These are phyloP conservation scores for Phyllotreta cruciferae DNA, from an alignment of 2,888 invertebrate genomes.

Conservation along the genomic window DNA sequence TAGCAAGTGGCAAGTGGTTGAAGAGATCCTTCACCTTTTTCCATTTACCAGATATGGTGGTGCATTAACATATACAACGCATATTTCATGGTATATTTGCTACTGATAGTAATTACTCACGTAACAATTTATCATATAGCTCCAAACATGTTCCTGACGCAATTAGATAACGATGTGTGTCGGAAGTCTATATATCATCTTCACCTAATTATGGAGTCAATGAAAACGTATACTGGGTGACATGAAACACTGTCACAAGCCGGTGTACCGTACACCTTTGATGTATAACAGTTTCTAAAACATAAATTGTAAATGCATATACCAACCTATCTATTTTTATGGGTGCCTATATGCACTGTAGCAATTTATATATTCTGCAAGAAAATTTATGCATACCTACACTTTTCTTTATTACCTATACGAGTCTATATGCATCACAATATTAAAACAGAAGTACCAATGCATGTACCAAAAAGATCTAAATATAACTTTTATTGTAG, in stretches of 20 bases:
- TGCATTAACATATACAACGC: slow-evolving; percentile 40
- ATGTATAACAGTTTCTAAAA: not conserved
- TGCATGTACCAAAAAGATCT: too few species aligned
- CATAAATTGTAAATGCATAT: slow-evolving; percentile 30
- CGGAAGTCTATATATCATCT: slow-evolving; percentile 40
- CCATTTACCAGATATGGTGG: slow-evolving; percentile 28
- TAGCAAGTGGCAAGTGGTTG: slow-evolving; percentile 5
- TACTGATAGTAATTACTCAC: slow-evolving; percentile 43
- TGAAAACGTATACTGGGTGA: slow-evolving; percentile 26
- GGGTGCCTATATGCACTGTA: too few species aligned
- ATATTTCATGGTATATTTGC: slow-evolving; percentile 43
- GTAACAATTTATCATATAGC: slow-evolving; percentile 41
- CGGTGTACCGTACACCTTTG: not conserved
- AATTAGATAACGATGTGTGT: slow-evolving; percentile 43
- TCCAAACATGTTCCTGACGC: slow-evolving; percentile 42
- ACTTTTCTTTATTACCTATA: too few species aligned
- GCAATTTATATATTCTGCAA: too few species aligned
- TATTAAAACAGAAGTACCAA: too few species aligned
- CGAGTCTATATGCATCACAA: too few species aligned
- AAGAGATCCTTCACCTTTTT: slow-evolving; percentile 34
- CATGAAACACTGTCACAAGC: slow-evolving; percentile 13
- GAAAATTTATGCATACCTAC: too few species aligned
- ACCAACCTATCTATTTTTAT: slow-evolving; percentile 4
- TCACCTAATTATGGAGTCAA: slow-evolving; percentile 39
- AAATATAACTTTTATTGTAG: too few species aligned